A percentile compares a stretch with the other conserved stretches of the same genome.
These are phyloP conservation scores for Denticeps clupeoides DNA, from an alignment of 2,797 vertebrate species.

Conservation along the genomic window DNA sequence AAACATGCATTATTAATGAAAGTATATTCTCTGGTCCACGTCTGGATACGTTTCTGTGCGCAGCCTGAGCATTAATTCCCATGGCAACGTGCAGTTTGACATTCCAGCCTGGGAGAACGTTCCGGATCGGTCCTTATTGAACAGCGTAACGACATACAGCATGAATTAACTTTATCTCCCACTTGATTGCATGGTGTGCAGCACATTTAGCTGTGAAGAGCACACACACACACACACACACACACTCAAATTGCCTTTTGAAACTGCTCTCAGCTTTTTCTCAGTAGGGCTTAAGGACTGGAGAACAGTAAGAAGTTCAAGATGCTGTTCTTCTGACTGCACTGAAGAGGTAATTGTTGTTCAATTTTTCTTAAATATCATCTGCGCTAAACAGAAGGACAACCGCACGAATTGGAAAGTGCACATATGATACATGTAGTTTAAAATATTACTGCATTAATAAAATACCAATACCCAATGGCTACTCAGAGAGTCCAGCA, in stretches of 20 bases:
- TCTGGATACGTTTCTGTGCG: constrained; percentile 26
- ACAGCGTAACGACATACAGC: constrained; percentile 20
- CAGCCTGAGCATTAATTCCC: constrained; percentile 25
- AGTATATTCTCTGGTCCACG: constrained; percentile 26
- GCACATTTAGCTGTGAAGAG: constrained; percentile 15
- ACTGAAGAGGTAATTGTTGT: constrained; percentile 1
- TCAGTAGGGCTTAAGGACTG: neutral
- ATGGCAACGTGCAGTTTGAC: constrained; percentile 23
- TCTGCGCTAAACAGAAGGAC: neutral
- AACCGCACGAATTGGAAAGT: neutral
- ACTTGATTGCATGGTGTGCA: constrained; percentile 23
- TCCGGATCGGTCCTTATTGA: constrained; percentile 25
- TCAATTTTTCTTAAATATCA: no score
- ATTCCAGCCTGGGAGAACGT: constrained; percentile 23
- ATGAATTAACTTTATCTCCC: constrained; percentile 26
- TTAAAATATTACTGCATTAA: no score
- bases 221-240: no score
- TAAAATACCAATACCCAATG: no score
- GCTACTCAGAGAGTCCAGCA: no score
- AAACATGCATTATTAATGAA: constrained; percentile 48
- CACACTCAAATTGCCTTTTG: constrained; percentile 4
- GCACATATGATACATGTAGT: neutral
- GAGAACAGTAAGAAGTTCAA: no score
- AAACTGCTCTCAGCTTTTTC: no score
- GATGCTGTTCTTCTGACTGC: no score